Evolutionary conservation across 1,140 invertebrate species (phyloP), one percentile per base, ranked within the genome.

Genomic region (Rhagoletis zephyria): DNA sequence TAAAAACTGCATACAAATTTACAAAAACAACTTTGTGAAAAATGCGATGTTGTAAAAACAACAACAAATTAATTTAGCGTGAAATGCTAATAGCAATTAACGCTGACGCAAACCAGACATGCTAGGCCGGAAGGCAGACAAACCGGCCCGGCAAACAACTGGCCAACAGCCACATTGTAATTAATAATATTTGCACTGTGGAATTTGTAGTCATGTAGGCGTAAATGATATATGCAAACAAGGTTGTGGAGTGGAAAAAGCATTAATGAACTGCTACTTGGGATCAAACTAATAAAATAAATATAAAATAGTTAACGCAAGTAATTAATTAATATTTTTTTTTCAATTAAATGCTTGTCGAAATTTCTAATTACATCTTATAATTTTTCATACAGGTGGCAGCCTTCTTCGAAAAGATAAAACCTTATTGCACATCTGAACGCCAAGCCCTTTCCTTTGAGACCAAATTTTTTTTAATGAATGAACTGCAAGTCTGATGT

Each of bases 21-120:
- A 14, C 67, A 42, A 45, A 74, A 74, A 74, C 42, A 74, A n/a
- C 48, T 40, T 74, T 10, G 40, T 40, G 40, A 48, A 74, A 42
- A 63, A 63, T 30, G 30, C 30, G 0, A 30, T 30, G 30, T 30
- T 30, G 61, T 7, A 63, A 63, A 63, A 63, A 63, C 9, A 63
- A 63, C 30, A 48, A 42, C 42, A 74, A 74, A 74, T 74, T 74
- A 74, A 74, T 74, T 74, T 30, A 74, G 67, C 67, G 67, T 74
- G 45, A 74, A 74, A 74, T 74, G 67, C 45, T 74, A 74, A 74
- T 42, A 74, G 67, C 67, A 74, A 74, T 74, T 74, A 45, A 74
- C 67, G 42, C 67, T 74, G 67, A 74, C 67, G 45, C 67, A 74
- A 42, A 45, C 45, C 67, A 74, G 14, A 74, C 67, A 74, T 45